phyloP scores from a whole-genome alignment of 2,113 vertebrate species.

The Arenaria interpres region DNA sequence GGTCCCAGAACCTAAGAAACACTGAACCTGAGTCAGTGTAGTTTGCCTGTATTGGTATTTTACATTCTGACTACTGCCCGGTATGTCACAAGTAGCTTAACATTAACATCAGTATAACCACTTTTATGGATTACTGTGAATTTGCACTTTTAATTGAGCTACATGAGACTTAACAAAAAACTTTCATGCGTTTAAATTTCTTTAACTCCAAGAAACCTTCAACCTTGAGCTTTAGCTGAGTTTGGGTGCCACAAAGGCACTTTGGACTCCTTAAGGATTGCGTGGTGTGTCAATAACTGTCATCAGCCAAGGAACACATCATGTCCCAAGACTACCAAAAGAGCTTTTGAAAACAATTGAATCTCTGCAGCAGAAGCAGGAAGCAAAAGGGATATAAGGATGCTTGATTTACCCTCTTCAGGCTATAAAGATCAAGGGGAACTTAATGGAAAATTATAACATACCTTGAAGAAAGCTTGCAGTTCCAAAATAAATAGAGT shows the following conservation, averaged over 20 bases:
- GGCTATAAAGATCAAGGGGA: background rate
- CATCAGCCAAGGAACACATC: background rate
- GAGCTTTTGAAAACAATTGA: background rate
- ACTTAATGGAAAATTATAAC: background rate
- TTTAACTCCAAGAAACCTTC: background rate
- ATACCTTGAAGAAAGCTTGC: slow-evolving; percentile 53
- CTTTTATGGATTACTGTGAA: background rate
- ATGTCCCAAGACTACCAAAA: background rate
- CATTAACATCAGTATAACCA: background rate
- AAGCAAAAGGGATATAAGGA: background rate
- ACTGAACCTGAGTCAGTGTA: background rate
- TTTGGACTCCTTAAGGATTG: background rate
- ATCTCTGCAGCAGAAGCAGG: background rate
- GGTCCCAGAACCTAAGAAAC: background rate
- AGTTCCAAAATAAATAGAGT: slow-evolving; percentile 49
- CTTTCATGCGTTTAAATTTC: background rate
- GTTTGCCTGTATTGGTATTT: background rate
- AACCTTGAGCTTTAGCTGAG: background rate
- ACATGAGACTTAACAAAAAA: background rate
- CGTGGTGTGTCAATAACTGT: background rate
- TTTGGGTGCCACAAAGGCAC: background rate
- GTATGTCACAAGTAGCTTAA: background rate
- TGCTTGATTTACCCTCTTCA: background rate
- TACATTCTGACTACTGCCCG: background rate
- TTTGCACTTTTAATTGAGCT: background rate